These are phyloP conservation scores for Gymnothorax reevesii DNA, from an alignment of 2,797 vertebrate species.

Conservation along the genomic window DNA sequence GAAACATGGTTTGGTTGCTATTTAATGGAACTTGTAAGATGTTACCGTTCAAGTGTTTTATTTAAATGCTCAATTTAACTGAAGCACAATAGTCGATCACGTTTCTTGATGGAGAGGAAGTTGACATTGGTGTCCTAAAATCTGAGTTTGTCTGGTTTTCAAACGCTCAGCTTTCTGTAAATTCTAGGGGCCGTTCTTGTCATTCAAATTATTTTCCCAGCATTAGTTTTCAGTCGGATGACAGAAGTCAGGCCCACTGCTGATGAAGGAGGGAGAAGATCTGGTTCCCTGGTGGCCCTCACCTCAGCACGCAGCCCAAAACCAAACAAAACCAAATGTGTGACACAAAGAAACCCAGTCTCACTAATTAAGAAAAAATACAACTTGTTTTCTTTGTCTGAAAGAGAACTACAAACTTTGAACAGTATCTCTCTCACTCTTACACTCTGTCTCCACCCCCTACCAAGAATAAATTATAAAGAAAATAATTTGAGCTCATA, in stretches of 20 bases:
- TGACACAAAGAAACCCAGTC: not conserved
- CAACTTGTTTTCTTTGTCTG: conserved; percentile 8
- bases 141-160: not conserved
- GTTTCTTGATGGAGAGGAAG: not conserved
- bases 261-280: not conserved
- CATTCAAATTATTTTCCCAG: not conserved
- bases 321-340: not conserved
- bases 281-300: not conserved
- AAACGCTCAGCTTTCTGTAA: not conserved
- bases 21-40: too few species aligned
- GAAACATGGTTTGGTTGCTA: not conserved
- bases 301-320: not conserved
- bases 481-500: not conserved
- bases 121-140: not conserved
- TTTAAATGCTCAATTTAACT: not conserved
- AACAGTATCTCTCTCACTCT: not conserved
- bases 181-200: not conserved
- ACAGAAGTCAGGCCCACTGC: not conserved
- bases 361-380: conserved; percentile 19
- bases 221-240: not conserved
- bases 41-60: not conserved
- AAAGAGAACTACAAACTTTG: not conserved
- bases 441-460: conserved; percentile 8
- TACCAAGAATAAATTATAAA: not conserved
- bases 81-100: not conserved